These are phyloP conservation scores for Sander lucioperca DNA, from an alignment of 2,113 vertebrate species.

Conservation along the genomic window DNA sequence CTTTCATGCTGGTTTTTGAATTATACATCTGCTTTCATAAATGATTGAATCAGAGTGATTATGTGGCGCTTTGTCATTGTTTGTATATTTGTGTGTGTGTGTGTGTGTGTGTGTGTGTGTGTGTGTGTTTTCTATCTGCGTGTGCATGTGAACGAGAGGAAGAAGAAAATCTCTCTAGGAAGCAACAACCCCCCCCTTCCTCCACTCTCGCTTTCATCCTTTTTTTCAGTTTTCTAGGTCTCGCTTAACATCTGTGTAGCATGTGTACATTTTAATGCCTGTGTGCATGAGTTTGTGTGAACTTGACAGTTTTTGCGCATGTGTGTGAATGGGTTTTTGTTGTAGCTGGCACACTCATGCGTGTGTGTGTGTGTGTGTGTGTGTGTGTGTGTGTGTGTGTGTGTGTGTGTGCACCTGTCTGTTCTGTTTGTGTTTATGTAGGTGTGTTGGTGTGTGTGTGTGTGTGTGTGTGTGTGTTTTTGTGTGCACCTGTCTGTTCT, in stretches of 20 bases:
- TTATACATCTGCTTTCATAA: constrained; percentile 77
- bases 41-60: constrained; percentile 72
- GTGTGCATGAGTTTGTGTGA: not conserved
- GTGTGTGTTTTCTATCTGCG: constrained; percentile 13
- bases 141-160: constrained; percentile 43
- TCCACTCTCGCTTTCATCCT: constrained; percentile 58
- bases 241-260: constrained; percentile 47
- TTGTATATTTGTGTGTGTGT: constrained; percentile 45
- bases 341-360: constrained; percentile 37
- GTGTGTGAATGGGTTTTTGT: constrained; percentile 57
- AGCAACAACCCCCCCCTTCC: constrained; percentile 28
- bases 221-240: constrained; percentile 63
- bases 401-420: constrained; percentile 44
- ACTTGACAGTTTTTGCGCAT: constrained; percentile 4
- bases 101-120: constrained; percentile 19
- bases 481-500: too few species aligned
- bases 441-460: not conserved
- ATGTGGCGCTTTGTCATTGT: constrained; percentile 72
- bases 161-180: constrained; percentile 68
- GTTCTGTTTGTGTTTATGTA: constrained; percentile 13
- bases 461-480: constrained; percentile 35
- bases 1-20: constrained; percentile 76
- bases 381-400: constrained; percentile 11
- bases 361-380: constrained; percentile 5
- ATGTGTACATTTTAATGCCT: constrained; percentile 29